Base-by-base conservation (phyloP, 2,888 invertebrate genomes). In the Tubiluchus corallicola region DNA sequence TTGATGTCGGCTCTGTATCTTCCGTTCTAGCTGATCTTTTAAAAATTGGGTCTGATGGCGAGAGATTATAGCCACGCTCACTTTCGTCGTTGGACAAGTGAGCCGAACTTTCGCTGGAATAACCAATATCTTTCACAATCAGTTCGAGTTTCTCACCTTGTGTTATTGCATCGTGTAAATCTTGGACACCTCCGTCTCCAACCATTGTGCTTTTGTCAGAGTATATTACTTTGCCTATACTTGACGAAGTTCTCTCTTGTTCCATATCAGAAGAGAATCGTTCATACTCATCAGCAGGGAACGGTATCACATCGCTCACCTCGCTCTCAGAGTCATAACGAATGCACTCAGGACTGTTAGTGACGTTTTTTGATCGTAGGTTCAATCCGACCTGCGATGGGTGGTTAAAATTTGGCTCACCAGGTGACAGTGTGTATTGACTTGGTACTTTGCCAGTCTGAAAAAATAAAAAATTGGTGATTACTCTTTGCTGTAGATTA, bases 71-170 rank as follows among this genome's bases (percentile, higher is more conserved):
- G 50, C 52, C 40, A 51, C 53, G 41, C 29, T 53, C 55, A 9
- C 52, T 50, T 45, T 63, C 63, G 45, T 63, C 62, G 38, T 57
- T 60, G 3, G 61, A 62, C 3, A 53, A 42, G 48, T 60, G 60
- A 44, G 50, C 48, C 20, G 54, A 54, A 38, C 61, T 62, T 51
- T 62, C 65, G 51, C 64, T 64, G 43, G 63, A 62, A 50, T 65
- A 65, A 4, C 65, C 65, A 20, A 65, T 55, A 51, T 65, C 65
- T 42, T 53, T 53, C 17, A 51, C 40, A 18, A 52, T 51, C 40
- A 51, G 50, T 42, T 48, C 48, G 15, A 45, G 47, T 15, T 45
- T 46, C 9, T 20, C 40, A 17, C 42, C 40, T 9, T 45, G 40
- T 5, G 29, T 44, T 41, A 46, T 45, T 5, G 45, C 50, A 19